Conservation (phyloP, 2,797 vertebrate species). For the Dicrostonyx torquatus region DNA sequence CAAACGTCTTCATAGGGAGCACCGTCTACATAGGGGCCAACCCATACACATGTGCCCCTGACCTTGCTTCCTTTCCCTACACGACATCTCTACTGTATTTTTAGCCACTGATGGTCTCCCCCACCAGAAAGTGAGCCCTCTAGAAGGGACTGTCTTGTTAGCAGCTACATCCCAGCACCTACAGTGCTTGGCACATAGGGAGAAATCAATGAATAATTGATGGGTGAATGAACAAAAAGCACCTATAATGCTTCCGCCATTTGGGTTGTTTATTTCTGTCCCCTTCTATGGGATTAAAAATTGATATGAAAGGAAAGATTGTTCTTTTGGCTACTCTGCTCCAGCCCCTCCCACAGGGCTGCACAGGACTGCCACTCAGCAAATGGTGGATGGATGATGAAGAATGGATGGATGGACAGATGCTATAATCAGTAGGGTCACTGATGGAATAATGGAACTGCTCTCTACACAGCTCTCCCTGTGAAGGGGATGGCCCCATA, state of each 20-base stretch:
- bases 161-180: neutral
- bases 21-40: neutral
- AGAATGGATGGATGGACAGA: neutral
- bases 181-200: neutral
- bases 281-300: slow-evolving; percentile 53
- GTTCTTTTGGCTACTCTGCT: neutral
- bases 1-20: neutral
- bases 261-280: slow-evolving; percentile 45
- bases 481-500: neutral
- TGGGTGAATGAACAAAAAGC: slow-evolving; percentile 36
- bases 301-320: slow-evolving; percentile 20
- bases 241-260: slow-evolving; percentile 45
- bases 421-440: neutral
- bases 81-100: neutral
- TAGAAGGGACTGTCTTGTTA: neutral
- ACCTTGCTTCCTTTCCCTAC: neutral
- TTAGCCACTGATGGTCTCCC: neutral
- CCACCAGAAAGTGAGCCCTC: neutral
- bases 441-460: neutral
- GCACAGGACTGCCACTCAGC: neutral
- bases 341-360: neutral
- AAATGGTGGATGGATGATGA: neutral
- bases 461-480: neutral
- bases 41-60: neutral
- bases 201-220: slow-evolving; percentile 54